Percentiles rank a stretch among this genome's conserved stretches.
Evolutionary conservation across 2,113 vertebrate genomes (phyloP).

Genomic region (Chascanopsetta lugubris): DNA sequence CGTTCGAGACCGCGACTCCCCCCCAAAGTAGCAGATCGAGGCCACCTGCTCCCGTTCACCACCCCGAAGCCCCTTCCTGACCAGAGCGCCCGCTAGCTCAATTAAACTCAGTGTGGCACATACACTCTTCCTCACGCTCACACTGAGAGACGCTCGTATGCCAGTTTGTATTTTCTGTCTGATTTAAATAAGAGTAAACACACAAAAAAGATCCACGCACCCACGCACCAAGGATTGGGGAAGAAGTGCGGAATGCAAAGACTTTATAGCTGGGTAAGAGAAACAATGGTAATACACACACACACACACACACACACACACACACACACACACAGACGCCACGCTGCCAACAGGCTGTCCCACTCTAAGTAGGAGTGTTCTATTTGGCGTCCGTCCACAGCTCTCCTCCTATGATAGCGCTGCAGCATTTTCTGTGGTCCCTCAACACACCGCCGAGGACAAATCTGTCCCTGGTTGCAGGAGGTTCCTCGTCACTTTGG

Average conservation of each 20-base stretch:
- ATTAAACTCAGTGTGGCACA: conserved; percentile 75
- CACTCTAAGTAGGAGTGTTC: conserved; percentile 70
- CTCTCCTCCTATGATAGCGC: conserved; percentile 58
- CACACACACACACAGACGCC: conserved; percentile 28
- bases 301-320: conserved; percentile 28
- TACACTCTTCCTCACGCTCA: conserved; percentile 63
- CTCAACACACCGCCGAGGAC: conserved; percentile 35
- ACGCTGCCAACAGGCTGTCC: conserved; percentile 73
- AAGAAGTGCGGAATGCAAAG: conserved; percentile 59
- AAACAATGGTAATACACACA: conserved; percentile 50
- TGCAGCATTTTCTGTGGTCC: conserved; percentile 48
- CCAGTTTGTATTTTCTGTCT: conserved; percentile 51
- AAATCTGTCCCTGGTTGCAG: conserved; percentile 42
- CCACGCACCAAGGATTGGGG: conserved; percentile 46
- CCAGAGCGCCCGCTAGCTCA: conserved; percentile 57
- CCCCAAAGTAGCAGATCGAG: conserved; percentile 63
- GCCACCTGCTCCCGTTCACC: conserved; percentile 75
- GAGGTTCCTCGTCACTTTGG: conserved; percentile 27
- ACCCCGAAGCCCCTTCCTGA: conserved; percentile 60
- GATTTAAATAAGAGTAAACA: conserved; percentile 61
- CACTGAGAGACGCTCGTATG: conserved; percentile 54
- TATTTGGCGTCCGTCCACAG: conserved; percentile 65
- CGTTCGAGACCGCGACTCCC: conserved; percentile 47
- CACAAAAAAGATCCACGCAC: conserved; percentile 55
- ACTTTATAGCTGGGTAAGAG: conserved; percentile 56